A percentile compares a stretch with the other conserved stretches of the same genome.
These are phyloP conservation scores for Heterotis niloticus DNA, from an alignment of 2,113 vertebrate genomes.

Conservation along the genomic window DNA sequence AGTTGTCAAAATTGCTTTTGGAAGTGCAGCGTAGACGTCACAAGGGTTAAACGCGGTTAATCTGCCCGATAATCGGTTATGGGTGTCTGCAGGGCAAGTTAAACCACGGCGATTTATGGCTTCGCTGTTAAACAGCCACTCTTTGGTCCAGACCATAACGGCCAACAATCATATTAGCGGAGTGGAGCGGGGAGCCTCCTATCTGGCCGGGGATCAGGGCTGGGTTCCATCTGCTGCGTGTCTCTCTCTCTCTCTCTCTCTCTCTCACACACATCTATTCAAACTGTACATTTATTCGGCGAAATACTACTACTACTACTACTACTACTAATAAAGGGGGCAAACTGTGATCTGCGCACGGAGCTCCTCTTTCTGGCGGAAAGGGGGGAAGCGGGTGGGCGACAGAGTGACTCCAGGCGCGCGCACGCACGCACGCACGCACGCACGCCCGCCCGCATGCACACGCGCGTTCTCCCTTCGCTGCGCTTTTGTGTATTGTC, in stretches of 20 bases:
- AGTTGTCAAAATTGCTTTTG: conserved; percentile 53
- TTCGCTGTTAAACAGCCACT: conserved; percentile 65
- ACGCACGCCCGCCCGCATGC: conserved; percentile 79
- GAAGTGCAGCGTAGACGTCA: conserved; percentile 55
- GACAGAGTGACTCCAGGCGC: conserved; percentile 62
- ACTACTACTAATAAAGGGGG: conserved; percentile 54
- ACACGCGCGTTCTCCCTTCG: conserved; percentile 88
- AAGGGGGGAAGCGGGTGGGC: conserved; percentile 21
- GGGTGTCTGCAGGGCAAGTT: conserved; percentile 68
- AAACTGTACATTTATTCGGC: conserved; percentile 40
- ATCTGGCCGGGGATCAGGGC: conserved; percentile 72
- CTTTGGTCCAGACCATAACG: conserved; percentile 71
- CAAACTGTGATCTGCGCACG: conserved; percentile 54
- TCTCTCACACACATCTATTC: conserved; percentile 58
- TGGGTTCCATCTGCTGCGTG: conserved; percentile 67
- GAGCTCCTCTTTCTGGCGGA: conserved; percentile 19
- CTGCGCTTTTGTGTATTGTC: conserved; percentile 99
- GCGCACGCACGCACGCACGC: conserved; percentile 65
- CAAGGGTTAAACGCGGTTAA: conserved; percentile 71
- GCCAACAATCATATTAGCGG: conserved; percentile 74
- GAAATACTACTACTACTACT: conserved; percentile 5
- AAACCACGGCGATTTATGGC: conserved; percentile 70
- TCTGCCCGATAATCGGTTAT: conserved; percentile 74
- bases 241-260: conserved; percentile 55
- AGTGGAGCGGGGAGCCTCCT: conserved; percentile 59